Evolutionary conservation across 1,140 invertebrate genomes (phyloP).

Genomic region (Lordiphosa clarofinis): DNA sequence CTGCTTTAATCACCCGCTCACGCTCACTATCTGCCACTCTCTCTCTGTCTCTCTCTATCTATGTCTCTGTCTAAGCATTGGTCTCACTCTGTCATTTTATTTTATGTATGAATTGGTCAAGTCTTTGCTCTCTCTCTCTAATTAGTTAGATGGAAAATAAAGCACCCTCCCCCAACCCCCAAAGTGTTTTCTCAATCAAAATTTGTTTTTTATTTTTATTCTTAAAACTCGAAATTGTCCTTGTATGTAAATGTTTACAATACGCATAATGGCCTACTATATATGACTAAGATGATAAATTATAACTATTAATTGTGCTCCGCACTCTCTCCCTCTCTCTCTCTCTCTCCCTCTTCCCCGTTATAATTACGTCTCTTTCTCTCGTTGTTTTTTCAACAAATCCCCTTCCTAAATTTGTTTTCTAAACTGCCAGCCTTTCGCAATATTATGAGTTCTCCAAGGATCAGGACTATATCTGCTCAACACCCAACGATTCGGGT

Average conservation of each 20-base stretch:
- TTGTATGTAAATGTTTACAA: constrained; percentile 44
- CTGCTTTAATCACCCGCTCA: constrained; percentile 14
- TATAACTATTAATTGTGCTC: constrained; percentile 38
- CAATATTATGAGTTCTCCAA: constrained; percentile 90
- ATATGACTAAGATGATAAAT: constrained; percentile 27
- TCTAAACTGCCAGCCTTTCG: constrained; percentile 81
- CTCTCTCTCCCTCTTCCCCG: constrained; percentile 19
- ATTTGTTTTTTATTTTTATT: constrained; percentile 16
- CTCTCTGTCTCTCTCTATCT: constrained; percentile 5
- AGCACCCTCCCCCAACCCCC: too few species aligned
- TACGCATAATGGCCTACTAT: constrained; percentile 37
- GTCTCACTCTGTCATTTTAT: constrained; percentile 32
- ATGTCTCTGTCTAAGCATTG: constrained; percentile 15
- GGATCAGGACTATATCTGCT: constrained; percentile 99
- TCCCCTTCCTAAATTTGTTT: constrained; percentile 29
- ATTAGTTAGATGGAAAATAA: constrained; percentile 17
- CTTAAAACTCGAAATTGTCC: constrained; percentile 34
- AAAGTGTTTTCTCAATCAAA: too few species aligned
- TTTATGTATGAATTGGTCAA: constrained; percentile 38
- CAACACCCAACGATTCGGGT: constrained; percentile 93
- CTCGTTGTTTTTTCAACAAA: constrained; percentile 16
- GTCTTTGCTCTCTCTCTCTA: constrained; percentile 26
- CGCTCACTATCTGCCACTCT: constrained; percentile 6
- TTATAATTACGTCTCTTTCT: constrained; percentile 10
- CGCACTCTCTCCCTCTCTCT: constrained; percentile 29